These are phyloP conservation scores for Callimorpha dominula DNA, from an alignment of 2,888 invertebrate species.

Conservation along the genomic window DNA sequence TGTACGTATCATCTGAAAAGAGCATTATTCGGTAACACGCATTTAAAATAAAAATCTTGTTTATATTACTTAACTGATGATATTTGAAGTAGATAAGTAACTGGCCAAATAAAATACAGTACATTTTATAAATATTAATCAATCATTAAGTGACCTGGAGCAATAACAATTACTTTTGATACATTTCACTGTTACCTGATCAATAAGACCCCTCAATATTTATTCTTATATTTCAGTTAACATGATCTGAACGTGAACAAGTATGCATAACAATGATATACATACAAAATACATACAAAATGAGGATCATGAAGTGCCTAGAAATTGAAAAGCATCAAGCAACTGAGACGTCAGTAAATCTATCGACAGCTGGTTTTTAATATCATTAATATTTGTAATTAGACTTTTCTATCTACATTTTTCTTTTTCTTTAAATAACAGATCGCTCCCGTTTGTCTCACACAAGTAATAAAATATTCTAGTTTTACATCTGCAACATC, in stretches of 20 bases:
- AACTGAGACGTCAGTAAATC: no score
- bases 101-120: neutral
- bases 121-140: neutral
- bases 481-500: no score
- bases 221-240: no score
- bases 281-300: neutral
- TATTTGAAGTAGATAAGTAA: conserved; percentile 13
- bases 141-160: neutral
- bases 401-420: no score
- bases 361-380: no score
- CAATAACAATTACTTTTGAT: conserved; percentile 1
- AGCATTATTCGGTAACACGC: conserved; percentile 1
- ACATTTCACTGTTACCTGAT: neutral
- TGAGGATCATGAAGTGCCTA: neutral
- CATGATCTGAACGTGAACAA: neutral
- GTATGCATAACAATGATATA: neutral
- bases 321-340: no score
- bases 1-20: conserved; percentile 20
- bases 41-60: neutral
- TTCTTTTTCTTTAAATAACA: no score
- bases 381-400: no score
- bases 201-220: no score
- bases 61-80: neutral
- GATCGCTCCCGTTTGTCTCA: no score
- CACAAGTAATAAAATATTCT: no score